These are phyloP conservation scores for Himalopsyche tibetana DNA, from an alignment of 2,888 invertebrate species.

Conservation along the genomic window DNA sequence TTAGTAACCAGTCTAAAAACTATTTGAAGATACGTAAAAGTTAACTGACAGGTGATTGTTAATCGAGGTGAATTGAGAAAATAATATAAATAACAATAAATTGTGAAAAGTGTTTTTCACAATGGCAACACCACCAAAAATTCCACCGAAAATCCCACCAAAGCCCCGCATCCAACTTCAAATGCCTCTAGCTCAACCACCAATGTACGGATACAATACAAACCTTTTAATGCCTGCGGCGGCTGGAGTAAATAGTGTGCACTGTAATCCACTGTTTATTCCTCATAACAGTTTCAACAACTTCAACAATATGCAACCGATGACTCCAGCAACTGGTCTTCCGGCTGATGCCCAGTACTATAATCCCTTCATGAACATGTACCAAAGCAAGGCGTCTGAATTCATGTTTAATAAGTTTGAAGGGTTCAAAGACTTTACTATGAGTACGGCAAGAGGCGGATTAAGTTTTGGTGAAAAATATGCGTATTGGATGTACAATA, in stretches of 20 bases:
- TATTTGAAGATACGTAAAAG: background rate
- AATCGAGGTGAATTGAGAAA: background rate
- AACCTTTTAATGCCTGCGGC: conserved; percentile 48
- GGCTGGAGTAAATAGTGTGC: conserved; percentile 56
- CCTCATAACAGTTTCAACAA: conserved; percentile 62
- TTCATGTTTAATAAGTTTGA: conserved; percentile 89
- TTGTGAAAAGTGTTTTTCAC: conserved; percentile 62
- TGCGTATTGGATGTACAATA: conserved; percentile 87
- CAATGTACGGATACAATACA: conserved; percentile 63
- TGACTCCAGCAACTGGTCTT: conserved; percentile 71
- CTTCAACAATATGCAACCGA: conserved; percentile 70
- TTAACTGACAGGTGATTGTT: background rate
- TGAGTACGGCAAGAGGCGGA: conserved; percentile 84
- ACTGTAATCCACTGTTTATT: conserved; percentile 57
- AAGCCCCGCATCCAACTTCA: conserved; percentile 76
- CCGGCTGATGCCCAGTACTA: conserved; percentile 72
- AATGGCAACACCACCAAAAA: conserved; percentile 70
- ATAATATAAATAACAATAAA: background rate
- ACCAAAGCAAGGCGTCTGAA: conserved; percentile 83
- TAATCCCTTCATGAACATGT: conserved; percentile 75
- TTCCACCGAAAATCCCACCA: conserved; percentile 70
- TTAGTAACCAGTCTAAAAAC: background rate
- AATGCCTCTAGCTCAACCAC: conserved; percentile 71
- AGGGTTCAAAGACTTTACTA: conserved; percentile 86
- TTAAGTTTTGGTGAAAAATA: conserved; percentile 90